Evolutionary conservation across 1,140 invertebrate species (phyloP), one percentile per base, ranked within the genome.

Genomic region (Panagrolaimus sp.): DNA sequence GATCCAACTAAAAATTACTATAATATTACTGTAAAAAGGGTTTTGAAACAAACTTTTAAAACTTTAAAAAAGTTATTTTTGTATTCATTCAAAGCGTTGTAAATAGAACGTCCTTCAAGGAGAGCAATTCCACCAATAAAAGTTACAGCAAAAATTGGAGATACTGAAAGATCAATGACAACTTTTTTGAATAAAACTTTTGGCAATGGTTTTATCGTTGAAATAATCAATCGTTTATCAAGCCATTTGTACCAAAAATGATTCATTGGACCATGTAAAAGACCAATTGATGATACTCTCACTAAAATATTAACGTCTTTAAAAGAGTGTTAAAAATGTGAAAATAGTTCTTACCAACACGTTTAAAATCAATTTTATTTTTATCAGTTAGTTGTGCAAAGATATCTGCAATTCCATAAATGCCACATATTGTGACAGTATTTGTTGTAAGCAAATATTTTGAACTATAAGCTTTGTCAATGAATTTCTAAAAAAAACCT

Each of bases 1-100:
- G 27, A 48, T 66, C 65, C n/a, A 64, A 45, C 63, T 42, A 31
- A 44, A 64, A 64, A 0, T 9, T 20, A 64, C 23, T 31, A n/a
- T 64, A 11, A 9, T 44, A 42, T 64, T 20, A 1, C 5, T 20
- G 8, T 20, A 57, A 57, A 4, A 20, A 27, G 0, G n/a, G n/a
- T n/a, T n/a, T n/a, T 57, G 20, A 25, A 57, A 57, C 25, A 25
- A 9, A 57, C 51, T 2, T 20, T 57, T 20, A 57, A 57, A 13
- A 57, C 27, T 57, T 57, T 20, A 11, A 57, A 25, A 13, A 57
- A 16, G 9, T 57, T 57, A 25, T 57, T 20, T 1, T 8, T 57
- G 51, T 57, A 57, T 57, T 57, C 51, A 9, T 25, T 20, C 16
- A 57, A 57, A 25, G 51, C 51, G n/a, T 57, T 27, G 0, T 27